phyloP scores from a whole-genome alignment of 2,888 invertebrate species.

The Nomada goodeniana region DNA sequence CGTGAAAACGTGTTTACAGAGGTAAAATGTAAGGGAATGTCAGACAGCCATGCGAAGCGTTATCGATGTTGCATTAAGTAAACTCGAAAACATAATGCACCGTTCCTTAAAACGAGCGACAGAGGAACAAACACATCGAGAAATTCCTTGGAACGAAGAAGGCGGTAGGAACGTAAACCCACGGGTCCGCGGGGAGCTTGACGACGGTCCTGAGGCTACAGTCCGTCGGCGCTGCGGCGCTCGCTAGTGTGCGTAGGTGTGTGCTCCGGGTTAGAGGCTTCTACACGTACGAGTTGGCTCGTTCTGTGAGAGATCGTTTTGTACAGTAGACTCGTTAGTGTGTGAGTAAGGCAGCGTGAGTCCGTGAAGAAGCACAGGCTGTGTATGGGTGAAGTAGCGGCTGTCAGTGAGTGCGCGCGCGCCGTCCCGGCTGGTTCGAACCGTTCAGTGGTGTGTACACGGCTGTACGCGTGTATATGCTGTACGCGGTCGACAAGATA shows the following conservation, averaged over 20 bases:
- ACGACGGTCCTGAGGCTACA: slow-evolving; percentile 70
- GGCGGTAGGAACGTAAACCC: slow-evolving; percentile 33
- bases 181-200: slow-evolving; percentile 44
- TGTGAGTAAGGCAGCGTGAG: slow-evolving; percentile 36
- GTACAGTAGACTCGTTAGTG: slow-evolving; percentile 24
- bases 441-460: slow-evolving; percentile 50
- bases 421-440: slow-evolving; percentile 57
- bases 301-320: slow-evolving; percentile 34
- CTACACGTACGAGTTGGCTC: slow-evolving; percentile 24
- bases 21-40: slow-evolving; percentile 23
- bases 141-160: slow-evolving; percentile 51
- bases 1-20: slow-evolving; percentile 4
- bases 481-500: slow-evolving; percentile 44
- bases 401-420: slow-evolving; percentile 69
- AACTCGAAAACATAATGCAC: slow-evolving; percentile 37
- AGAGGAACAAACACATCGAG: slow-evolving; percentile 3
- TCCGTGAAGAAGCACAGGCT: slow-evolving; percentile 24
- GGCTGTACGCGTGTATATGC: slow-evolving; percentile 16
- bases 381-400: slow-evolving; percentile 30
- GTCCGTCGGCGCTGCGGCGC: slow-evolving; percentile 52
- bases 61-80: slow-evolving; percentile 22
- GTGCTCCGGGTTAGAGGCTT: slow-evolving; percentile 62
- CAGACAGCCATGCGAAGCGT: slow-evolving; percentile 32
- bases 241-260: slow-evolving; percentile 62
- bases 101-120: slow-evolving; percentile 23